Percentiles rank a stretch among this genome's conserved stretches.
Evolutionary conservation across 2,888 invertebrate species (phyloP).

Genomic region (Stenurella melanura): DNA sequence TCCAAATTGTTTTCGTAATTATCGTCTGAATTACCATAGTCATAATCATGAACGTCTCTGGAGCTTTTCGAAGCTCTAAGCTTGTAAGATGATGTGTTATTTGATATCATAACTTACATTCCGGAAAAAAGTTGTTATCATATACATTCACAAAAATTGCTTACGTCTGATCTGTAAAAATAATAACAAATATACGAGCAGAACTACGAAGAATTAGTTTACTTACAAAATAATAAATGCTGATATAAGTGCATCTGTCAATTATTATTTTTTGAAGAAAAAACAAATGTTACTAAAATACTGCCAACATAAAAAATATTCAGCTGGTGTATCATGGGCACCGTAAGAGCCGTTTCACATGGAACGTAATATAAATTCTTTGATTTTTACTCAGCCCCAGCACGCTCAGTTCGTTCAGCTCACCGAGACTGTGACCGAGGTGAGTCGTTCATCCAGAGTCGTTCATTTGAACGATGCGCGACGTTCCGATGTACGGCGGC

Average conservation of each 20-base stretch:
- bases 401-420: background rate
- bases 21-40: slow-evolving; percentile 75
- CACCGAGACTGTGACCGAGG: no score
- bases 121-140: slow-evolving; percentile 57
- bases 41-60: slow-evolving; percentile 71
- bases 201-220: background rate
- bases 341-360: no score
- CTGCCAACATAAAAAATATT: slow-evolving; percentile 1
- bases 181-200: background rate
- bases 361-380: no score
- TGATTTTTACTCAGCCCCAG: no score
- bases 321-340: no score
- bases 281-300: background rate
- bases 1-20: slow-evolving; percentile 68
- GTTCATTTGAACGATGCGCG: no score
- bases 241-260: slow-evolving; percentile 30
- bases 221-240: slow-evolving; percentile 22
- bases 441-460: no score
- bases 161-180: background rate
- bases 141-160: slow-evolving; percentile 13
- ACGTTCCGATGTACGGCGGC: no score
- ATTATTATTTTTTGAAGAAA: slow-evolving; percentile 4
- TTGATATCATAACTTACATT: slow-evolving; percentile 81
- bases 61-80: slow-evolving; percentile 78
- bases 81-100: slow-evolving; percentile 77